Conservation (phyloP, 2,888 invertebrate species). For the Nasonovia ribisnigri region DNA sequence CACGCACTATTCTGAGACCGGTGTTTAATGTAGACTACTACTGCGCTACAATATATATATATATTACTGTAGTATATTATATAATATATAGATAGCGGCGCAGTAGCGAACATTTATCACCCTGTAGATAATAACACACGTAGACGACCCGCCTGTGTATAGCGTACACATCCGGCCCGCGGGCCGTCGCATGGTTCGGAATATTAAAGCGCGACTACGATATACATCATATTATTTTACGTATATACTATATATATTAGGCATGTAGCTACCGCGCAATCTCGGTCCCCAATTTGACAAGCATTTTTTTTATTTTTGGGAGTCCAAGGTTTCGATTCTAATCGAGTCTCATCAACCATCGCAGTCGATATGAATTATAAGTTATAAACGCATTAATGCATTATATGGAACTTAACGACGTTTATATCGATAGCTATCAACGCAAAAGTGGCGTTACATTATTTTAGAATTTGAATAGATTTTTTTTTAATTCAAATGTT, state of each 20-base stretch:
- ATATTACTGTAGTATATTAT: too few species aligned
- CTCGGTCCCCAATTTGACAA: neutral
- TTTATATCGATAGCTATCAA: neutral
- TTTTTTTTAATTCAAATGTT: neutral
- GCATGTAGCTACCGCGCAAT: neutral
- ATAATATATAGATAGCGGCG: neutral
- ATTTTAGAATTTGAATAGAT: neutral
- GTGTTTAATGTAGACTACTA: neutral
- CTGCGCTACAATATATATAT: neutral
- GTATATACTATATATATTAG: neutral
- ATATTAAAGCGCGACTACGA: neutral
- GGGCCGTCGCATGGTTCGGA: neutral
- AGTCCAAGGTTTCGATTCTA: neutral
- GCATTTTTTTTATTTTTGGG: neutral
- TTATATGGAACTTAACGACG: neutral
- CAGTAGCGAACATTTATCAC: conserved; percentile 18
- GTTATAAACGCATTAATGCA: too few species aligned
- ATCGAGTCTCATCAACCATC: neutral
- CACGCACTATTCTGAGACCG: neutral
- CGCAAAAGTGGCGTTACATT: neutral
- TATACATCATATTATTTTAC: neutral
- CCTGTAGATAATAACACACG: neutral
- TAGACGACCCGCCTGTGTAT: neutral
- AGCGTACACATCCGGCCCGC: neutral
- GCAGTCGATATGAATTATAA: neutral